Conservation (phyloP, 2,888 invertebrate species). For the Agrenia bidenticulata region DNA sequence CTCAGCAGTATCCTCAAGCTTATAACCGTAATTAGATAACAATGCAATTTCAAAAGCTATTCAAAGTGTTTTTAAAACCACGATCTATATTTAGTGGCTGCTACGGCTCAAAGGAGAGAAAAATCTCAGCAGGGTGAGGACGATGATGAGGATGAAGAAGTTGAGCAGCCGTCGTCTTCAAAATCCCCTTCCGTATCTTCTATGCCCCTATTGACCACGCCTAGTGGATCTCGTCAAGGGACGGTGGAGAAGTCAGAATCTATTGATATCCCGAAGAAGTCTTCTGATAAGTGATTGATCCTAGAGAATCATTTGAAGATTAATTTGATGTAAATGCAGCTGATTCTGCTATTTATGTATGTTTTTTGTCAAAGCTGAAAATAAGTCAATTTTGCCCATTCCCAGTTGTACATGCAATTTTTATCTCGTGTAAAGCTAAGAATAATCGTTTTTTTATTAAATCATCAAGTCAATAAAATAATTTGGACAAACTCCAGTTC, state of each 20-base stretch:
- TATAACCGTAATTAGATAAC: constrained; percentile 59
- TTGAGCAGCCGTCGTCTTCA: constrained; percentile 56
- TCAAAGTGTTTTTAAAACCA: constrained; percentile 6
- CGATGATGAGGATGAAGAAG: constrained; percentile 48
- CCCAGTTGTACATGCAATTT: too few relatives aligned
- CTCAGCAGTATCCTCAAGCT: constrained; percentile 57
- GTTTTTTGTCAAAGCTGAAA: too few relatives aligned
- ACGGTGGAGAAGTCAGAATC: constrained; percentile 45
- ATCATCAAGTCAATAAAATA: too few relatives aligned
- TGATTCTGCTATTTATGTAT: too few relatives aligned
- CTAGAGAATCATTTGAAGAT: too few relatives aligned
- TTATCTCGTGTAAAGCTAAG: too few relatives aligned
- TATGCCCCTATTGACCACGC: constrained; percentile 14
- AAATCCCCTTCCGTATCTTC: constrained; percentile 11
- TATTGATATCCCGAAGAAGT: constrained; percentile 42
- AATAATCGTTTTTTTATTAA: too few relatives aligned
- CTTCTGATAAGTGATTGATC: not conserved
- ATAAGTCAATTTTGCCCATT: too few relatives aligned
- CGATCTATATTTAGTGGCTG: too few relatives aligned
- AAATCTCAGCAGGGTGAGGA: constrained; percentile 55
- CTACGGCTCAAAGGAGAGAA: constrained; percentile 43
- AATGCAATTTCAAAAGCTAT: not conserved
- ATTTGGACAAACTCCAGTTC: too few relatives aligned
- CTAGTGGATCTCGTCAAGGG: constrained; percentile 26
- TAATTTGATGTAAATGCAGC: too few relatives aligned